Percentiles rank a stretch among this genome's conserved stretches.
These are phyloP conservation scores for Pandemis corylana DNA, from an alignment of 2,888 invertebrate species.

Conservation along the genomic window DNA sequence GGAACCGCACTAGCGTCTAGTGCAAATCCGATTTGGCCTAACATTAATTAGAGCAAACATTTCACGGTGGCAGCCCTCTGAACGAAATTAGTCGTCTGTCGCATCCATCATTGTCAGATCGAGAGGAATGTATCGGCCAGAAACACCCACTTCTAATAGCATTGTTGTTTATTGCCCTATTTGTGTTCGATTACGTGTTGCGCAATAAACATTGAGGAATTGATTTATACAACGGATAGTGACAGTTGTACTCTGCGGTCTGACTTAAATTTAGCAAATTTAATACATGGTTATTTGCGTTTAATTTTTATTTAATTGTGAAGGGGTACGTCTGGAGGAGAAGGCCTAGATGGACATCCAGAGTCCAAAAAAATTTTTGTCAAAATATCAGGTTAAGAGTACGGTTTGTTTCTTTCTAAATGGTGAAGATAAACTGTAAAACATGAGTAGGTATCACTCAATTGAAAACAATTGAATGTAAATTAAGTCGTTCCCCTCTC, in stretches of 20 bases:
- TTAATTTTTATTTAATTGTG: too few species aligned
- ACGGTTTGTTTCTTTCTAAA: too few species aligned
- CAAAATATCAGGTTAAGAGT: too few species aligned
- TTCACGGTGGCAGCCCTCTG: constrained; percentile 38
- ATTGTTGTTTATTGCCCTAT: constrained; percentile 40
- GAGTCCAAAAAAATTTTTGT: too few species aligned
- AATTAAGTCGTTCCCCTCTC: too few species aligned
- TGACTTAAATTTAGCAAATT: too few species aligned
- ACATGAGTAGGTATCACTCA: too few species aligned
- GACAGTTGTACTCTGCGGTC: background rate
- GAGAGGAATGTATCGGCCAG: constrained; percentile 41
- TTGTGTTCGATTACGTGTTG: constrained; percentile 31
- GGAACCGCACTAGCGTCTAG: background rate
- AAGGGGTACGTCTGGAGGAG: too few species aligned
- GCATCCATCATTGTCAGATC: constrained; percentile 43
- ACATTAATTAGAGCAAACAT: constrained; percentile 40
- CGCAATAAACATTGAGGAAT: constrained; percentile 4
- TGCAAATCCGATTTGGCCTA: constrained; percentile 26
- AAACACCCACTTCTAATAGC: constrained; percentile 43
- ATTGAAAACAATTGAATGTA: too few species aligned
- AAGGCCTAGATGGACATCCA: too few species aligned
- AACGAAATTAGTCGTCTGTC: constrained; percentile 42
- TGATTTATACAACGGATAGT: background rate
- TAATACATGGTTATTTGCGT: too few species aligned
- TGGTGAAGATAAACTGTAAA: too few species aligned